Base-by-base conservation (phyloP, 2,888 invertebrate genomes). In the Abrostola tripartita region DNA sequence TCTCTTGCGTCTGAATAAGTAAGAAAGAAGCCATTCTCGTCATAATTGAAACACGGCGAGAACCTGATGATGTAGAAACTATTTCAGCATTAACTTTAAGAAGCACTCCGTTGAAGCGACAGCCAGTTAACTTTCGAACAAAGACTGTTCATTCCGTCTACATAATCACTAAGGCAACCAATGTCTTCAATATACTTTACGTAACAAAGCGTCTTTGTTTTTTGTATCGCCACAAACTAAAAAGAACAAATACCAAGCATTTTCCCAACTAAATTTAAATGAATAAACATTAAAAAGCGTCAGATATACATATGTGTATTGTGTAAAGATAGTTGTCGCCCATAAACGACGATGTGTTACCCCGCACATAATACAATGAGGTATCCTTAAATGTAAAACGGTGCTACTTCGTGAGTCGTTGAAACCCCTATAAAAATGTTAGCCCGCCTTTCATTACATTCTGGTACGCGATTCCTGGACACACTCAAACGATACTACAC, bases 351-450 rank as follows among this genome's bases (percentile, higher is more conserved):
- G 85, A 89, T 88, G 89, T 90, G 90, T 92, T 88, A 86, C 89
- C 85, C 88, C 85, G 87, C 91, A 88, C 89, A 90, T 92, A 92
- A 91, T 90, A 88, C 90, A 91, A 92, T 90, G 91, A 87, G 89
- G 86, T 92, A 91, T 92, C 91, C 92, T 90, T 93, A 91, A 92
- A 93, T 92, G 93, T 92, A 92, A 93, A 93, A 89, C 90, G 91
- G 85, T 82, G 81, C 85, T 88, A 89, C 87, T 87, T 87, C 78
- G 87, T 88, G 91, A 90, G 88, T 90, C 93, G 92, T 93, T 93
- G 90, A 87, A 92, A 90, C 92, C 92, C 88, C 93, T 91, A 93
- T 93, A 93, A 93, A 93, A 93, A 93, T 92, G 92, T 93, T 92
- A 92, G 90, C 88, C 91, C 89, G 86, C 89, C 88, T 93, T 92